phyloP scores from a whole-genome alignment of 2,113 vertebrate genomes.

The Strigops habroptila region DNA sequence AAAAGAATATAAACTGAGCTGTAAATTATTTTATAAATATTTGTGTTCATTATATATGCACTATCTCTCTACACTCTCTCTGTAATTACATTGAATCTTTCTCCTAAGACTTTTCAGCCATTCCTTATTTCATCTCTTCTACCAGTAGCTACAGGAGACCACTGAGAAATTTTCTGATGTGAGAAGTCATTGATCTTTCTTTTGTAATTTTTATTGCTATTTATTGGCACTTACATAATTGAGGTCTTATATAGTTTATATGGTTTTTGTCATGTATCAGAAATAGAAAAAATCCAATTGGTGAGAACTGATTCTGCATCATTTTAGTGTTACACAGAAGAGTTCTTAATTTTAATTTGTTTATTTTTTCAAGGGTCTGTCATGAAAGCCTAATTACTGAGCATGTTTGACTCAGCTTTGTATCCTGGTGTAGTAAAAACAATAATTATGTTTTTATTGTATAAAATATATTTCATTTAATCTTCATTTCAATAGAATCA shows the following conservation, averaged over 20 bases:
- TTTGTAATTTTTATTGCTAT: not conserved
- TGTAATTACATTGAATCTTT: not conserved
- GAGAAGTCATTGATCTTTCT: not conserved
- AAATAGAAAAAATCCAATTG: not conserved
- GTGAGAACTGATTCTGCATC: not conserved
- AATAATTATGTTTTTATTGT: not conserved
- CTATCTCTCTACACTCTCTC: too few relatives aligned
- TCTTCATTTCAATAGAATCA: not conserved
- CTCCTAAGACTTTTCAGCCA: not conserved
- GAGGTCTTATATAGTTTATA: not conserved
- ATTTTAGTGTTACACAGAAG: not conserved
- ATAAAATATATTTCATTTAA: not conserved
- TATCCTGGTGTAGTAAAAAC: not conserved
- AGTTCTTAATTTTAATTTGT: conserved; percentile 5
- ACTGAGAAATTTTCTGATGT: not conserved
- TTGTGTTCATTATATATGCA: not conserved
- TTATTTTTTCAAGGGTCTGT: conserved; percentile 15
- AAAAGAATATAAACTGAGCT: not conserved
- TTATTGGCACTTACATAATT: not conserved
- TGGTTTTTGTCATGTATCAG: not conserved
- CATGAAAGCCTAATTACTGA: conserved; percentile 1
- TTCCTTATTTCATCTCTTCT: not conserved
- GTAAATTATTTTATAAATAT: not conserved
- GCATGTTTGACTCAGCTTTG: not conserved
- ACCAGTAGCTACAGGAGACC: not conserved